phyloP scores from a whole-genome alignment of 2,113 vertebrate genomes.

The Phyllostomus hastatus region DNA sequence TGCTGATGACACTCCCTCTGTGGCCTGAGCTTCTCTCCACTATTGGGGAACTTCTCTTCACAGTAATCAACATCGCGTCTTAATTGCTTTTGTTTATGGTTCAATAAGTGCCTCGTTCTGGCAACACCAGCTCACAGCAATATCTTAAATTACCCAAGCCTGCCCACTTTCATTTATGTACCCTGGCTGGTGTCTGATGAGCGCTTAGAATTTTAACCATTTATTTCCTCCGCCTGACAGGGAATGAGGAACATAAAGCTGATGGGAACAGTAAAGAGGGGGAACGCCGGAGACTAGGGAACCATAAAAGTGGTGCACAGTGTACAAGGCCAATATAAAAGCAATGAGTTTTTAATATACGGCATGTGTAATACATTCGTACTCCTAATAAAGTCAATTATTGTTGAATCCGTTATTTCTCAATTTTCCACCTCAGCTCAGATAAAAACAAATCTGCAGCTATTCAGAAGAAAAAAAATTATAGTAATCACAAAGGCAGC shows the following conservation, averaged over 20 bases:
- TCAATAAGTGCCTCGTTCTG: conserved; percentile 62
- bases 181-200: conserved; percentile 66
- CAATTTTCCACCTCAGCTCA: conserved; percentile 70
- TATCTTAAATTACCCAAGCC: conserved; percentile 72
- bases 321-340: conserved; percentile 46
- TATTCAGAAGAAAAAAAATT: conserved; percentile 49
- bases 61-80: conserved; percentile 67
- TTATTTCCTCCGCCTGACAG: conserved; percentile 58
- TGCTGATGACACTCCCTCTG: not conserved
- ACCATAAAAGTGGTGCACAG: conserved; percentile 51
- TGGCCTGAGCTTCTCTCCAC: not conserved
- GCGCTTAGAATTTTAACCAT: conserved; percentile 67
- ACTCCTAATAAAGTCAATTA: conserved; percentile 71
- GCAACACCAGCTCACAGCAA: conserved; percentile 70
- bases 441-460: conserved; percentile 68
- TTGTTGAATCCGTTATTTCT: conserved; percentile 64
- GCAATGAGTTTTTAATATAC: conserved; percentile 71
- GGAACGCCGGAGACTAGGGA: conserved; percentile 31
- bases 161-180: conserved; percentile 67
- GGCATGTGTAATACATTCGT: conserved; percentile 16
- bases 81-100: conserved; percentile 74
- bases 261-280: conserved; percentile 50
- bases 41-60: conserved; percentile 1
- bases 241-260: conserved; percentile 58
- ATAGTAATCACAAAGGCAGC: conserved; percentile 53